Conservation (phyloP, 2,888 invertebrate species). For the Temnothorax rugatulus region DNA sequence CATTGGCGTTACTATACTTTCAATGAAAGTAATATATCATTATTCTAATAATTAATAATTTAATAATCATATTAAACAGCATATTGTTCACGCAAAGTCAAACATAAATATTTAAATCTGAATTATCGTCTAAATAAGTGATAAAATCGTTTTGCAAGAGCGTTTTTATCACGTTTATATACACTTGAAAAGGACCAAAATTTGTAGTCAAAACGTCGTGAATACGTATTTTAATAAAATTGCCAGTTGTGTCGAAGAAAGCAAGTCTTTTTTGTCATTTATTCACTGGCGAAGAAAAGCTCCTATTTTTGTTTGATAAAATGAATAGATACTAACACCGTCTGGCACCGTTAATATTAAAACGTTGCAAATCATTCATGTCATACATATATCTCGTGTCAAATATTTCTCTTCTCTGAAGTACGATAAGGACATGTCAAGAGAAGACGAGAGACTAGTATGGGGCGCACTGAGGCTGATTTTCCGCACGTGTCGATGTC, state of each 20-base stretch:
- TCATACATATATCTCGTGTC: not conserved
- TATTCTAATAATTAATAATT: constrained; percentile 4
- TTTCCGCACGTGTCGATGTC: constrained; percentile 60
- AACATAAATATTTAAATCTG: not conserved
- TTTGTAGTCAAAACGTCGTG: too few species aligned
- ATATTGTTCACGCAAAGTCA: not conserved
- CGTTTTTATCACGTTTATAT: too few species aligned
- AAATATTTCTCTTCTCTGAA: constrained; percentile 2
- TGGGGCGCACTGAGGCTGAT: constrained; percentile 23
- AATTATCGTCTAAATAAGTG: not conserved
- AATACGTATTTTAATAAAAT: too few species aligned
- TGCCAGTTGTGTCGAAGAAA: too few species aligned
- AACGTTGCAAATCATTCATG: not conserved
- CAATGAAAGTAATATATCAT: not conserved
- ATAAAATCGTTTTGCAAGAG: not conserved
- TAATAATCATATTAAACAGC: not conserved
- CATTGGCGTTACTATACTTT: not conserved
- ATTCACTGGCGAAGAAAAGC: too few species aligned
- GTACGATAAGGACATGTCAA: constrained; percentile 58
- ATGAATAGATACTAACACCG: not conserved
- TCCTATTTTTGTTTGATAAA: too few species aligned
- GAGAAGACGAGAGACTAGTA: constrained; percentile 24
- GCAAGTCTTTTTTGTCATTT: too few species aligned
- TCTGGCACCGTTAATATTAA: not conserved
- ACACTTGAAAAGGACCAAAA: too few species aligned